Evolutionary conservation across 2,888 invertebrate species (phyloP).

Genomic region (Cantharis rustica): DNA sequence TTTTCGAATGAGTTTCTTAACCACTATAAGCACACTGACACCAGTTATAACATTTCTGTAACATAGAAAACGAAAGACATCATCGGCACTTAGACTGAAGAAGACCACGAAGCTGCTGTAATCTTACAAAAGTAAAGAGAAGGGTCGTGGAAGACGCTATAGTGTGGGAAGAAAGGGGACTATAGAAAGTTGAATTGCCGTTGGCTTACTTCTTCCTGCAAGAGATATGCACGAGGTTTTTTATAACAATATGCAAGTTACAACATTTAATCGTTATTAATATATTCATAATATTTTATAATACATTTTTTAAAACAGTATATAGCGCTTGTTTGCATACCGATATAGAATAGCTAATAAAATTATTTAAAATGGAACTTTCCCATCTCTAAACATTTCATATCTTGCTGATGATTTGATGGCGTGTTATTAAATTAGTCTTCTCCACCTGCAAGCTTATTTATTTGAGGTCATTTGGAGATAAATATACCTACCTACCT

Average conservation of each 20-base stretch:
- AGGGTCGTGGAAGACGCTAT: slow-evolving; percentile 31
- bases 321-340: background rate
- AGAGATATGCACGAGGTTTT: background rate
- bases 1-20: slow-evolving; percentile 15
- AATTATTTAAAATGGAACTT: slow-evolving; percentile 3
- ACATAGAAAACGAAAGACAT: slow-evolving; percentile 23
- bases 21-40: slow-evolving; percentile 24
- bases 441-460: slow-evolving; percentile 16
- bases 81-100: slow-evolving; percentile 29
- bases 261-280: background rate
- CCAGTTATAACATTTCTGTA: slow-evolving; percentile 22
- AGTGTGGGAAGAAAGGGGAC: slow-evolving; percentile 49
- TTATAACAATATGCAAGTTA: background rate
- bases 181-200: slow-evolving; percentile 48
- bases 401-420: slow-evolving; percentile 13
- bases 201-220: slow-evolving; percentile 32
- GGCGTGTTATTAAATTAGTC: slow-evolving; percentile 22
- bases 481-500: background rate
- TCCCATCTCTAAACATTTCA: slow-evolving; percentile 21
- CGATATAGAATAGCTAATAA: background rate
- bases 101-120: slow-evolving; percentile 39
- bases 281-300: background rate
- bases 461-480: background rate
- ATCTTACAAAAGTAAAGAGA: slow-evolving; percentile 32
- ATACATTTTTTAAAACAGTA: background rate